phyloP scores from a whole-genome alignment of 2,797 vertebrate genomes.

The Phataginus tricuspis region DNA sequence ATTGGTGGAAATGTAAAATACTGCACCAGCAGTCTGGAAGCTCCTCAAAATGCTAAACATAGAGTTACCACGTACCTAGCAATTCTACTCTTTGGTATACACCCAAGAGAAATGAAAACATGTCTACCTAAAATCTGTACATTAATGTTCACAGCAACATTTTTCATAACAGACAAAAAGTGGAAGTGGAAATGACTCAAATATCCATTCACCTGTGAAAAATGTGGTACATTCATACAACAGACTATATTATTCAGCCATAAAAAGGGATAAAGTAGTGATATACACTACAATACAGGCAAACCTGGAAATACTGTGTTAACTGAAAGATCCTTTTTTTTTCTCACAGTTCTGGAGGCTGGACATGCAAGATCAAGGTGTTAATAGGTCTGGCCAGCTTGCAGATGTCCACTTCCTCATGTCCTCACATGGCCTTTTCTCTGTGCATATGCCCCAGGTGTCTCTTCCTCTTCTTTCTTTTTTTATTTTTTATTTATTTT shows the following conservation, averaged over 20 bases:
- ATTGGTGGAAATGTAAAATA: neutral
- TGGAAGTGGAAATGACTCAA: slow-evolving; percentile 23
- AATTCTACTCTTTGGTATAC: neutral
- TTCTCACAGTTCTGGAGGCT: too few species aligned
- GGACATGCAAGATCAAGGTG: too few species aligned
- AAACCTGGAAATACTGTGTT: neutral
- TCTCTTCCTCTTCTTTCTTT: too few species aligned
- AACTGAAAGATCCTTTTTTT: neutral
- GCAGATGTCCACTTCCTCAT: too few species aligned
- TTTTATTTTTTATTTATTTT: too few species aligned
- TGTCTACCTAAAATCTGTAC: neutral
- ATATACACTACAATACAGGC: neutral
- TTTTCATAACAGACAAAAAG: neutral
- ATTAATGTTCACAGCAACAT: neutral
- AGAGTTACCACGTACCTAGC: slow-evolving; percentile 1
- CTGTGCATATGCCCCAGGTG: too few species aligned
- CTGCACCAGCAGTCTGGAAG: neutral
- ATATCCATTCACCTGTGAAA: slow-evolving; percentile 24
- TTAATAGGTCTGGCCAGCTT: too few species aligned
- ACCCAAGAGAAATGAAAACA: neutral
- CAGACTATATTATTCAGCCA: neutral
- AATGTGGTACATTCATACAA: neutral
- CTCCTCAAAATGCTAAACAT: slow-evolving; percentile 21
- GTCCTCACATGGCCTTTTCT: too few species aligned
- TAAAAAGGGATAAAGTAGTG: slow-evolving; percentile 12